phyloP scores from a whole-genome alignment of 2,797 vertebrate genomes.

The Myotis planiceps region DNA sequence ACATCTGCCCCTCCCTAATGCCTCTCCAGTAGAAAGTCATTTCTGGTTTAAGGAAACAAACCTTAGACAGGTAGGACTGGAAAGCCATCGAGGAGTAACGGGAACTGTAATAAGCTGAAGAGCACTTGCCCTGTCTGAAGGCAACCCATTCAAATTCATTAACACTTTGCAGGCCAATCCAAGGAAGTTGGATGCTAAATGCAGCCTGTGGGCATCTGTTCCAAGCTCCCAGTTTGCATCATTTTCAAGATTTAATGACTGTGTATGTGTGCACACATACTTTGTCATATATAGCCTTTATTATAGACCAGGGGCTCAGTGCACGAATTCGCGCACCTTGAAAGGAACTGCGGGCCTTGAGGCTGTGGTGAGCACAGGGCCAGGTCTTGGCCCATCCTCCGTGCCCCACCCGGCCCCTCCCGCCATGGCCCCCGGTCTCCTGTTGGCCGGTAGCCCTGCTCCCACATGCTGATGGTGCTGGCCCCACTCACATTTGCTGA shows the following conservation, averaged over 20 bases:
- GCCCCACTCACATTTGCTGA: too few relatives aligned
- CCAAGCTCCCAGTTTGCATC: not conserved
- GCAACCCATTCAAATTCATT: accelerated
- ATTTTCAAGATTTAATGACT: not conserved
- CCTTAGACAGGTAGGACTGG: not conserved
- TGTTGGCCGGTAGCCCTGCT: too few relatives aligned
- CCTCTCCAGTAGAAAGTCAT: not conserved
- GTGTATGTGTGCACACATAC: accelerated
- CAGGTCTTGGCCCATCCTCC: too few relatives aligned
- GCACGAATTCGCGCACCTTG: too few relatives aligned
- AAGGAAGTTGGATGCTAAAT: accelerated
- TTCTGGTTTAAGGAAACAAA: not conserved
- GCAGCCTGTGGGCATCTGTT: not conserved
- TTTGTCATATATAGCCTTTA: not conserved
- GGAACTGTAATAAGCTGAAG: too few relatives aligned
- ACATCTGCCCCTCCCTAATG: not conserved
- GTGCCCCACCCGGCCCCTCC: too few relatives aligned
- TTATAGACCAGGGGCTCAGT: too few relatives aligned
- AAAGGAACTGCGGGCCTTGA: too few relatives aligned
- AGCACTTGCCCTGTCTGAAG: not conserved
- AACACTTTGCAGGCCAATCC: not conserved
- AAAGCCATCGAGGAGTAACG: not conserved
- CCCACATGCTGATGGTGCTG: too few relatives aligned
- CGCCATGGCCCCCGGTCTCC: too few relatives aligned
- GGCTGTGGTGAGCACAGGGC: too few relatives aligned